Evolutionary conservation across 2,797 vertebrate genomes (phyloP), one percentile per base, ranked within the genome.

Genomic region (Accipiter superciliosus): DNA sequence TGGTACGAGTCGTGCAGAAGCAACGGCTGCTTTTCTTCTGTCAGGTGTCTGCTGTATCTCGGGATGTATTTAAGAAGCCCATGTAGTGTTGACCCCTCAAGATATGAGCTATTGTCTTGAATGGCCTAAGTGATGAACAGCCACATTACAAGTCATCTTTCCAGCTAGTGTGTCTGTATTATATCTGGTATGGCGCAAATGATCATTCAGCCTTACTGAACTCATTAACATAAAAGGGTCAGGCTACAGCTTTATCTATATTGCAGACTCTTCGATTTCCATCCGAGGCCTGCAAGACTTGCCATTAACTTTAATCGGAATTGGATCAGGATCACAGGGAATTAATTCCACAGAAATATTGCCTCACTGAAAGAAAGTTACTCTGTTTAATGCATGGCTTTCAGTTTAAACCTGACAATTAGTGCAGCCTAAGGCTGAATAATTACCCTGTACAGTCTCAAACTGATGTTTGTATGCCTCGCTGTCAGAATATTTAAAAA

Each of bases 331-430:
- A 78, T 94, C 70, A 73, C 15, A 62, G 73, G 35, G 44, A 83
- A 71, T 80, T 73, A 35, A 61, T 80, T 89, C 81, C 67, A 74
- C 12, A 47, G 78, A 90, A 85, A 80, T 85, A 83, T 6, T 76
- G 55, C 59, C 50, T 50, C 22, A 33, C 11, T 55, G 83, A 77
- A 83, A 71, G 63, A 6, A 89, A 82, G 62, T 67, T 87, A 59
- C 45, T 80, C 40, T 86, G 77, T 79, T 95, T 93, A 50, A 52
- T 52, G 58, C 50, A 66, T 57, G 47, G 50, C 71, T 96, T 93
- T 95, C 50, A 47, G 50, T 94, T 97, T 93, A 94, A 89, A 83
- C 39, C 44, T 78, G 72, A 53, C 77, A 82, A 90, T 84, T 89
- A 93, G 79, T 52, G 63, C 53, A 93, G 57, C 59, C 42, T 85